Percentiles rank a stretch among this genome's conserved stretches.
phyloP scores from a whole-genome alignment of 2,113 vertebrate species.

The Tor tambroides region DNA sequence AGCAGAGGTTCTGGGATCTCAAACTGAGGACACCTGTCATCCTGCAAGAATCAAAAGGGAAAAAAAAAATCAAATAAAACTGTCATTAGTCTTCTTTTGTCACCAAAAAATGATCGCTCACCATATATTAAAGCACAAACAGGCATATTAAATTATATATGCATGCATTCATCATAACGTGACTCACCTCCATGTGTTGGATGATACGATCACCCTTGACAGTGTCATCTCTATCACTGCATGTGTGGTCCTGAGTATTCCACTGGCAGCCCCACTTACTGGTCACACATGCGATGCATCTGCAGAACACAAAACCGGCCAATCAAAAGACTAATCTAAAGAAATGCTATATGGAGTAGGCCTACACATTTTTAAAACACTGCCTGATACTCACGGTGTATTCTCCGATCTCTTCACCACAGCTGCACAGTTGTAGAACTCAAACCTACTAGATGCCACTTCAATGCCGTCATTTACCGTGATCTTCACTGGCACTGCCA shows the following conservation, averaged over 20 bases:
- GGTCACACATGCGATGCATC: conserved; percentile 90
- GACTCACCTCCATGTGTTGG: conserved; percentile 80
- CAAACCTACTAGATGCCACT: conserved; percentile 82
- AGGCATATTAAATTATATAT: background rate
- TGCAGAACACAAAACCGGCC: conserved; percentile 56
- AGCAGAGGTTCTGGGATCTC: conserved; percentile 80
- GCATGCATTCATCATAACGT: background rate
- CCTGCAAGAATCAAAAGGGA: conserved; percentile 67
- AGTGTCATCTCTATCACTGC: conserved; percentile 75
- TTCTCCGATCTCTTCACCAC: conserved; percentile 83
- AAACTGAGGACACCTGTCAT: conserved; percentile 88
- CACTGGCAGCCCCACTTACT: conserved; percentile 93
- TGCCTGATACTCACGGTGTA: conserved; percentile 84
- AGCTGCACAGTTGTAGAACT: conserved; percentile 90
- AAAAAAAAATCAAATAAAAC: conserved; percentile 18
- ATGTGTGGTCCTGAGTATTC: conserved; percentile 81
- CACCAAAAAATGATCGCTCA: background rate
- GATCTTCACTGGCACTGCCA: conserved; percentile 81
- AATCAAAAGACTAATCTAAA: background rate
- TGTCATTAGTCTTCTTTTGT: background rate
- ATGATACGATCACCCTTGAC: conserved; percentile 69
- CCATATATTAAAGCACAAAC: background rate
- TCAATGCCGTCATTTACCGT: conserved; percentile 66
- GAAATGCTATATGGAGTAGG: background rate
- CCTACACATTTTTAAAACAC: background rate